These are phyloP conservation scores for Xiphophorus hellerii DNA, from an alignment of 2,113 vertebrate species.

Conservation along the genomic window DNA sequence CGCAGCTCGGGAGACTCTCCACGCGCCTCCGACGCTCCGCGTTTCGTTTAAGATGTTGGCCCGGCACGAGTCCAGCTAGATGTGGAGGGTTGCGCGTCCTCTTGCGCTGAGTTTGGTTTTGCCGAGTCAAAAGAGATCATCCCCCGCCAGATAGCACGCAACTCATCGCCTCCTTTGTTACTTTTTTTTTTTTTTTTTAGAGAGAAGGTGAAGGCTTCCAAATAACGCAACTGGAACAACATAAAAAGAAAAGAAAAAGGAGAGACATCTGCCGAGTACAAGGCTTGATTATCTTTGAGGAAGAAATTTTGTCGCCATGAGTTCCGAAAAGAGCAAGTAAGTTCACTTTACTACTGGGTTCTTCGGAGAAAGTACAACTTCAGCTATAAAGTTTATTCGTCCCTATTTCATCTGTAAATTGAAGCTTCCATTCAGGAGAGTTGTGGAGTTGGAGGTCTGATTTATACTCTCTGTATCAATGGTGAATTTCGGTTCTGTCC, in stretches of 20 bases:
- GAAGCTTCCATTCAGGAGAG: too few species aligned
- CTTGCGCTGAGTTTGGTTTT: neutral
- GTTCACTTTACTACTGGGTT: slow-evolving; percentile 31
- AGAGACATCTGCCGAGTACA: slow-evolving; percentile 4
- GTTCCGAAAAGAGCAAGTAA: slow-evolving; percentile 80
- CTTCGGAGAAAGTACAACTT: neutral
- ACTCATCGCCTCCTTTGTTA: neutral
- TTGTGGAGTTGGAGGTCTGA: too few species aligned
- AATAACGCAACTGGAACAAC: neutral
- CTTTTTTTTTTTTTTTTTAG: neutral
- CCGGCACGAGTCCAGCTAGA: slow-evolving; percentile 1
- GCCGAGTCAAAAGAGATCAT: slow-evolving; percentile 28
- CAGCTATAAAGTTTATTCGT: neutral
- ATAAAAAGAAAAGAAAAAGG: neutral
- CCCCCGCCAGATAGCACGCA: slow-evolving; percentile 40
- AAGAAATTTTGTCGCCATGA: slow-evolving; percentile 64
- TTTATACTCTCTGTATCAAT: too few species aligned
- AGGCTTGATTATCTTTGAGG: neutral
- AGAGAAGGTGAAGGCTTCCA: neutral
- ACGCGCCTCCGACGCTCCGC: slow-evolving; percentile 16
- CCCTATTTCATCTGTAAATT: too few species aligned
- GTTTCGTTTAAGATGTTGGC: slow-evolving; percentile 25
- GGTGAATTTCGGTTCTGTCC: too few species aligned
- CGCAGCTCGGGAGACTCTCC: slow-evolving; percentile 38
- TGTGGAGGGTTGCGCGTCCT: slow-evolving; percentile 34